Percentiles rank a stretch among this genome's conserved stretches.
phyloP scores from a whole-genome alignment of 1,140 invertebrate species.

The Drosophila malerkotliana region DNA sequence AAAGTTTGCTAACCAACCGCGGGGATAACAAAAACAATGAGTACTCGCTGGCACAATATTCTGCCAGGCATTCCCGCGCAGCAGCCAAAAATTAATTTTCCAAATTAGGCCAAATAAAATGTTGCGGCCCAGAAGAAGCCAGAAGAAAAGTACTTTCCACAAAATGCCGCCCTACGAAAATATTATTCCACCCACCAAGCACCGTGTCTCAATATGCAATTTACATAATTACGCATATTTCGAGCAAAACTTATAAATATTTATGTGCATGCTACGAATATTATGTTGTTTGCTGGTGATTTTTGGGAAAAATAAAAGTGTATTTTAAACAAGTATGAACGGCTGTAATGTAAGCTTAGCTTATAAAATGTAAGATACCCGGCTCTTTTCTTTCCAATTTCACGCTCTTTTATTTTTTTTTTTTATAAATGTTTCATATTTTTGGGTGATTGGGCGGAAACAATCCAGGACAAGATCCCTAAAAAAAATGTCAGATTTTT shows the following conservation, averaged over 20 bases:
- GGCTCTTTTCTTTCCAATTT: too few relatives aligned
- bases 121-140: constrained; percentile 27
- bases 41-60: constrained; percentile 29
- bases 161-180: background rate
- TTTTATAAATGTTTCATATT: too few relatives aligned
- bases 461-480: too few relatives aligned
- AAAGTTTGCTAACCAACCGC: constrained; percentile 45
- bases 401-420: too few relatives aligned
- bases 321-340: background rate
- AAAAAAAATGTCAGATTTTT: too few relatives aligned
- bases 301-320: background rate
- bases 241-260: constrained; percentile 68
- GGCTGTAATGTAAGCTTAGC: too few relatives aligned
- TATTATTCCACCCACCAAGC: background rate
- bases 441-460: too few relatives aligned
- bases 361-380: too few relatives aligned
- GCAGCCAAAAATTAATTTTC: constrained; percentile 61
- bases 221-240: constrained; percentile 74
- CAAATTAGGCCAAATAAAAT: constrained; percentile 68
- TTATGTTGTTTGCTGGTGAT: background rate
- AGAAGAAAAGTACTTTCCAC: background rate
- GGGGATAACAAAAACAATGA: constrained; percentile 3
- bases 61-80: constrained; percentile 4
- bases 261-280: constrained; percentile 39
- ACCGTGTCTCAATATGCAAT: constrained; percentile 58